Conservation (phyloP, 2,113 vertebrate genomes). For the Oncorhynchus kisutch region DNA sequence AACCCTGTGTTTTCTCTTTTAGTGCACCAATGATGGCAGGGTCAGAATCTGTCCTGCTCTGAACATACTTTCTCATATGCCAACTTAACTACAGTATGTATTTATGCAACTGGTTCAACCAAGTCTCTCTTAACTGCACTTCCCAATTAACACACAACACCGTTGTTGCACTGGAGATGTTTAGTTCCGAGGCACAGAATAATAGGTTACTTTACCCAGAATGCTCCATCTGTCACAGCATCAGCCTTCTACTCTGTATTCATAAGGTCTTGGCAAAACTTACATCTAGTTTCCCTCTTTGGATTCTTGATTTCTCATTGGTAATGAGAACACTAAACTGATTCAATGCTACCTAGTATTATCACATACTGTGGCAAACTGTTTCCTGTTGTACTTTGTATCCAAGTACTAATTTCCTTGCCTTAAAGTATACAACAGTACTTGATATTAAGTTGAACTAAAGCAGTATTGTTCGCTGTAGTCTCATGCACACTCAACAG, state of each 20-base stretch:
- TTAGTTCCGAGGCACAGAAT: background rate
- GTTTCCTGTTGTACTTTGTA: background rate
- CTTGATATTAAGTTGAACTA: background rate
- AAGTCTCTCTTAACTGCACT: slow-evolving; percentile 4
- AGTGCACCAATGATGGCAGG: background rate
- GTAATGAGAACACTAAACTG: background rate
- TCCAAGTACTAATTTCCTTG: slow-evolving; percentile 24
- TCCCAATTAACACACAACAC: slow-evolving; percentile 1
- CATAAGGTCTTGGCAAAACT: slow-evolving; percentile 14
- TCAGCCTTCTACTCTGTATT: background rate
- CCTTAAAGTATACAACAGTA: slow-evolving; percentile 10
- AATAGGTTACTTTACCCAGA: background rate
- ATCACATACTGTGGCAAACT: slow-evolving; percentile 35
- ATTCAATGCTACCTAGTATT: slow-evolving; percentile 63
- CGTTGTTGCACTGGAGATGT: slow-evolving; percentile 27
- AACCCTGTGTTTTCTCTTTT: background rate
- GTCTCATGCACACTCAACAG: slow-evolving; percentile 18
- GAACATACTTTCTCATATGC: background rate
- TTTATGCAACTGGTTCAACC: slow-evolving; percentile 1
- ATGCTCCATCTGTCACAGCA: background rate
- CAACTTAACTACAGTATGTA: background rate
- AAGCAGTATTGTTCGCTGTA: slow-evolving; percentile 21
- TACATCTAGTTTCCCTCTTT: background rate
- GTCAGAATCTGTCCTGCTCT: slow-evolving; percentile 8
- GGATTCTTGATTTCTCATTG: background rate